Conservation (phyloP, 2,888 invertebrate species). For the Ophonus ardosiacus region DNA sequence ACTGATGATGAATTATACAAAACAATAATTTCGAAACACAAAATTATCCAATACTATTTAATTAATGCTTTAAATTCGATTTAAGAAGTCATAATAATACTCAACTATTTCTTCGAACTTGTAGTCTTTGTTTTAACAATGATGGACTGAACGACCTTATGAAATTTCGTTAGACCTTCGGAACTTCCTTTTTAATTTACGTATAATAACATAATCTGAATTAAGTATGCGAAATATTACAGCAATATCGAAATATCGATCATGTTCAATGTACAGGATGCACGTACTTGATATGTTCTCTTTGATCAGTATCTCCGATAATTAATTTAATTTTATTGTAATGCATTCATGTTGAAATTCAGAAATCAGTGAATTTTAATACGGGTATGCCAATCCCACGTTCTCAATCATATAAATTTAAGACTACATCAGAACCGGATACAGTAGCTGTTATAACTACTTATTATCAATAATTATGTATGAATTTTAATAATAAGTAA, state of each 20-base stretch:
- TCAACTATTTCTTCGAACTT: no score
- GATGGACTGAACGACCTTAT: no score
- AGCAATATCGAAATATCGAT: conserved; percentile 8
- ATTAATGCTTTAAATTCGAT: no score
- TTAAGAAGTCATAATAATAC: no score
- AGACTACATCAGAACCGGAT: background rate
- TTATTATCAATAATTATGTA: background rate
- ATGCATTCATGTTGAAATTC: conserved; percentile 28
- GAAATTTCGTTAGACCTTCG: no score
- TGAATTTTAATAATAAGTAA: background rate
- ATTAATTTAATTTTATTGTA: conserved; percentile 36
- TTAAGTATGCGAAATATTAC: background rate
- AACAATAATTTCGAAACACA: no score
- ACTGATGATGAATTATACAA: no score
- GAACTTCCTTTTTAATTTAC: background rate
- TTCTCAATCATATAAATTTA: conserved; percentile 19
- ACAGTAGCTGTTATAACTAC: background rate
- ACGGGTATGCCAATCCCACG: conserved; percentile 1
- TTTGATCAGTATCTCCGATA: conserved; percentile 30
- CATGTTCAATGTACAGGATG: conserved; percentile 16
- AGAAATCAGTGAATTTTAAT: conserved; percentile 11
- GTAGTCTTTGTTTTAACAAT: no score
- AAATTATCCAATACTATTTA: no score
- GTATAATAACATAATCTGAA: conserved; percentile 29
- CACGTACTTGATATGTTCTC: conserved; percentile 6